A percentile compares a stretch with the other conserved stretches of the same genome.
These are phyloP conservation scores for Cheilosia scutellata DNA, from an alignment of 2,888 invertebrate genomes.

Conservation along the genomic window DNA sequence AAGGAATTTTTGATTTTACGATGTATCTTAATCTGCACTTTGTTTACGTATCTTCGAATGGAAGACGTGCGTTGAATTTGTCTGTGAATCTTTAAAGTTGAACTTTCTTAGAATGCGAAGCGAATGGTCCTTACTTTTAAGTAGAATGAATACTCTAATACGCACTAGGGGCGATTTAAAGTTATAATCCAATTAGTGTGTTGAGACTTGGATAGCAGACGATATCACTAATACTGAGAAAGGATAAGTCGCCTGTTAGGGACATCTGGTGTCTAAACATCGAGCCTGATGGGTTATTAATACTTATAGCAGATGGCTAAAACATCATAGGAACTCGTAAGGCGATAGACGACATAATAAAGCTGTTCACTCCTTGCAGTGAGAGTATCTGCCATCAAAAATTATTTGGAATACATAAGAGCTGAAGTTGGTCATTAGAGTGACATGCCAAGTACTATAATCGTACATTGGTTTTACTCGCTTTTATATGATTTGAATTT, in stretches of 20 bases:
- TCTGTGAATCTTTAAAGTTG: constrained; percentile 28
- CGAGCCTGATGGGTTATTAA: constrained; percentile 27
- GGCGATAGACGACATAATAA: too few relatives aligned
- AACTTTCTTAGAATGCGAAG: background rate
- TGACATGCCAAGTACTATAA: too few relatives aligned
- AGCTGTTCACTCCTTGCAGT: too few relatives aligned
- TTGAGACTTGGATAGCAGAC: background rate
- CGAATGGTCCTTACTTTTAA: background rate
- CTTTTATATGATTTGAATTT: too few relatives aligned
- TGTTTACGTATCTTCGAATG: constrained; percentile 32
- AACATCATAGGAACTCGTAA: background rate
- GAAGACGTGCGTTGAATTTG: constrained; percentile 58
- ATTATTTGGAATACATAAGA: too few relatives aligned
- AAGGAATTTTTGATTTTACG: constrained; percentile 56
- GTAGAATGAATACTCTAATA: background rate
- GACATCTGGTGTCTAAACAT: constrained; percentile 13
- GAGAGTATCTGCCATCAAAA: too few relatives aligned
- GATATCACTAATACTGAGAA: background rate
- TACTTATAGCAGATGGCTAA: constrained; percentile 17
- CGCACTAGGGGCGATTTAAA: constrained; percentile 5
- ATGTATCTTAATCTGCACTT: constrained; percentile 61
- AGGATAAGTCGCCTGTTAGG: constrained; percentile 25
- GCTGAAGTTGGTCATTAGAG: too few relatives aligned
- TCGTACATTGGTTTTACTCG: too few relatives aligned
- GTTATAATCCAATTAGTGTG: constrained; percentile 45